phyloP scores from a whole-genome alignment of 2,888 invertebrate species.

The Cheilosia variabilis region DNA sequence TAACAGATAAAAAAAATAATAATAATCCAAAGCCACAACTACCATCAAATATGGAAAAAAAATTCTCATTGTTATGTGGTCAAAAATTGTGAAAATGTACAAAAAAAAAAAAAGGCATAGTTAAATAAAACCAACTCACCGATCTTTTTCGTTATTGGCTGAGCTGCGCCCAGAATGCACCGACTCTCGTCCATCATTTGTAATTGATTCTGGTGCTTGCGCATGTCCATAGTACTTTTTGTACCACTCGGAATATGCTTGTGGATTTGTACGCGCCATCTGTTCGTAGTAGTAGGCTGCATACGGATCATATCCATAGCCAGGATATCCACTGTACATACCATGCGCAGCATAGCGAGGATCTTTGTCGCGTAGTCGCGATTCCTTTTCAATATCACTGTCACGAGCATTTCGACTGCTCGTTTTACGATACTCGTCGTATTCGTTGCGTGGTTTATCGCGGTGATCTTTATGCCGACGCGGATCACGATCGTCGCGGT shows the following conservation, averaged over 20 bases:
- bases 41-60: slow-evolving; percentile 26
- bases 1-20: slow-evolving; percentile 5
- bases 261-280: slow-evolving; percentile 90
- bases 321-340: slow-evolving; percentile 77
- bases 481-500: slow-evolving; percentile 77
- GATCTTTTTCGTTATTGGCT: slow-evolving; percentile 87
- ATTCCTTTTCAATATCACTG: slow-evolving; percentile 81
- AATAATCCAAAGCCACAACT: slow-evolving; percentile 59
- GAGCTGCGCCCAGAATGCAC: slow-evolving; percentile 94
- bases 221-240: slow-evolving; percentile 86
- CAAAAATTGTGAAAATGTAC: slow-evolving; percentile 26
- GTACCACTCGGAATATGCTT: slow-evolving; percentile 91
- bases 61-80: slow-evolving; percentile 30
- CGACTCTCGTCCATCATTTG: slow-evolving; percentile 88
- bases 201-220: slow-evolving; percentile 74
- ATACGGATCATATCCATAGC: slow-evolving; percentile 85
- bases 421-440: slow-evolving; percentile 82
- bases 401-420: slow-evolving; percentile 82
- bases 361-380: slow-evolving; percentile 77
- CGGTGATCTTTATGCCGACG: slow-evolving; percentile 76
- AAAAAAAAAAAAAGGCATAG: slow-evolving; percentile 11
- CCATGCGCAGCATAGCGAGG: slow-evolving; percentile 77
- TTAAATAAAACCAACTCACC: slow-evolving; percentile 83
- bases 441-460: slow-evolving; percentile 75
- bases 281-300: slow-evolving; percentile 89